Evolutionary conservation across 2,888 invertebrate genomes (phyloP).

Genomic region (Thecophora atra): DNA sequence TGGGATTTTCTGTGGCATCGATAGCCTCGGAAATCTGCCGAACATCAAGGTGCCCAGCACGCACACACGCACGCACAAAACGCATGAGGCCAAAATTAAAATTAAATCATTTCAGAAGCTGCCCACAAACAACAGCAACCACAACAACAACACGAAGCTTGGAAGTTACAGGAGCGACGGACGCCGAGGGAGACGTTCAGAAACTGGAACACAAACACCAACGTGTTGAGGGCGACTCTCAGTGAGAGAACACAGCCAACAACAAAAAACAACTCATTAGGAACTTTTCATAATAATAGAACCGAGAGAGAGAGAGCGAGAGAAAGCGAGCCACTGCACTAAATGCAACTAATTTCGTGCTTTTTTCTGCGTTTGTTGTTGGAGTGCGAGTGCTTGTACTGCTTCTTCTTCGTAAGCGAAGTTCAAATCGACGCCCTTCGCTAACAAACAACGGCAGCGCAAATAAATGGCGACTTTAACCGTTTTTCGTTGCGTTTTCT

Average conservation of each 20-base stretch:
- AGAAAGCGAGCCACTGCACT: not conserved
- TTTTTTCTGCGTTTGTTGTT: too few species aligned
- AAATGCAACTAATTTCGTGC: too few species aligned
- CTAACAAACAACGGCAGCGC: too few species aligned
- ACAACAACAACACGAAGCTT: too few species aligned
- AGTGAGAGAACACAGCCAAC: not conserved
- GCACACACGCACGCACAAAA: conserved; percentile 1
- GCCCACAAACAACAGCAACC: not conserved
- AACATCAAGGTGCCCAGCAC: conserved; percentile 31
- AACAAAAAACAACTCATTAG: not conserved
- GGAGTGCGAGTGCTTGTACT: too few species aligned
- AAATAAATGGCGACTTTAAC: not conserved
- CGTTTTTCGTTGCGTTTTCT: not conserved
- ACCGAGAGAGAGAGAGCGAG: not conserved
- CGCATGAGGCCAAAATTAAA: conserved; percentile 31
- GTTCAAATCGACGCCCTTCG: too few species aligned
- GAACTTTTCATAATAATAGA: not conserved
- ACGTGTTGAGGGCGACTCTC: conserved; percentile 20
- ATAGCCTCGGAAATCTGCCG: conserved; percentile 39
- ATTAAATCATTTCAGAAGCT: conserved; percentile 10
- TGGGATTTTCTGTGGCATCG: not conserved
- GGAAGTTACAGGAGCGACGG: too few species aligned
- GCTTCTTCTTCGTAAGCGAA: too few species aligned
- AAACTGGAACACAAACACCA: conserved; percentile 28
- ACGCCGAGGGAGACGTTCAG: not conserved